Evolutionary conservation across 2,888 invertebrate genomes (phyloP).

Genomic region (Schrankia costaestrigalis): DNA sequence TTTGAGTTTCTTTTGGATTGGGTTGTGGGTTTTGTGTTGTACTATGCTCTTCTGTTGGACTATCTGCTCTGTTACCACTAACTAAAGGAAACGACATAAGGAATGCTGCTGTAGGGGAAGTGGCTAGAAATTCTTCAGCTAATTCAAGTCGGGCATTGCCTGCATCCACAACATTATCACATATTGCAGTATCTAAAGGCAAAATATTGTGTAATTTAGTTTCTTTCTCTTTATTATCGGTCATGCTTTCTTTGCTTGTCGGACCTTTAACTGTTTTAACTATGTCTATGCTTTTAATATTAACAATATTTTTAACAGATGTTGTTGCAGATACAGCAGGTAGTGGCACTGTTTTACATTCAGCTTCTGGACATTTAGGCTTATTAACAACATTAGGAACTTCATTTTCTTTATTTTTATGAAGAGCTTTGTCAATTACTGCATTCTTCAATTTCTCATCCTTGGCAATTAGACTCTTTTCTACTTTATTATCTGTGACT

Average conservation of each 20-base stretch:
- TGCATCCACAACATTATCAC: slow-evolving; percentile 68
- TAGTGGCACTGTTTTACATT: slow-evolving; percentile 8
- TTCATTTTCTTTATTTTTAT: slow-evolving; percentile 15
- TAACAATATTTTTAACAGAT: slow-evolving; percentile 17
- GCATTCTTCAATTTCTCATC: slow-evolving; percentile 12
- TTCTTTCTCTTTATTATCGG: slow-evolving; percentile 56
- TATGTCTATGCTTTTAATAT: slow-evolving; percentile 21
- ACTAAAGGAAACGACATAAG: slow-evolving; percentile 88
- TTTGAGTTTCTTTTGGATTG: slow-evolving; percentile 44
- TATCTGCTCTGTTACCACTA: slow-evolving; percentile 77
- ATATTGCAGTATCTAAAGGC: slow-evolving; percentile 58
- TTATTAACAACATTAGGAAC: slow-evolving; percentile 13
- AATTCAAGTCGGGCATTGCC: slow-evolving; percentile 81
- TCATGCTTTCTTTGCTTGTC: slow-evolving; percentile 30
- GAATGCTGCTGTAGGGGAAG: slow-evolving; percentile 89
- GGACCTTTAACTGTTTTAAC: slow-evolving; percentile 34
- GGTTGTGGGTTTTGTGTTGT: too few species aligned
- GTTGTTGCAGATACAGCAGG: slow-evolving; percentile 6
- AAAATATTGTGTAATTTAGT: slow-evolving; percentile 59
- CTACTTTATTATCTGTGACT: slow-evolving; percentile 2
- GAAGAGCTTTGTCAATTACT: slow-evolving; percentile 16
- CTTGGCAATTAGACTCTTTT: slow-evolving; percentile 14
- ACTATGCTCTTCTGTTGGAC: slow-evolving; percentile 66
- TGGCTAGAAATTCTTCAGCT: slow-evolving; percentile 75
- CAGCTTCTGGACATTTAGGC: slow-evolving; percentile 12